Evolutionary conservation across 2,113 vertebrate genomes (phyloP).

Genomic region (Lepisosteus oculatus): DNA sequence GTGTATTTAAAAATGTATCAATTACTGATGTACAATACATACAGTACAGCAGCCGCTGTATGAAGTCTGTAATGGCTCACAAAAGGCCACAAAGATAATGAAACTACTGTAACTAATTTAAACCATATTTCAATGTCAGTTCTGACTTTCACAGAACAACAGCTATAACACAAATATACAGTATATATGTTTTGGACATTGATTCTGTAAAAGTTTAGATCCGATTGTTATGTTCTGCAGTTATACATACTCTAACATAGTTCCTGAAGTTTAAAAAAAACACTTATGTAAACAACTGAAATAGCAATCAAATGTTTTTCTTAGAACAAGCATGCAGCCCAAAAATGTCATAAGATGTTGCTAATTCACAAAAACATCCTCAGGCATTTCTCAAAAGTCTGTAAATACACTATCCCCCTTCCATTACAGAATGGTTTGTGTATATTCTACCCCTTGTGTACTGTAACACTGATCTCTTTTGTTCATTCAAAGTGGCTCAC

Average conservation of each 20-base stretch:
- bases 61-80: too few relatives aligned
- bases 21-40: too few relatives aligned
- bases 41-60: too few relatives aligned
- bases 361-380: background rate
- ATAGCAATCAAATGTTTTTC: background rate
- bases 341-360: background rate
- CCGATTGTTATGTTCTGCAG: background rate
- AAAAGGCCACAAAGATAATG: too few relatives aligned
- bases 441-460: conserved; percentile 49
- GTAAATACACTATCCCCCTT: conserved; percentile 24
- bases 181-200: too few relatives aligned
- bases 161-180: background rate
- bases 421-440: conserved; percentile 22
- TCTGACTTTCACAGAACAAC: too few relatives aligned
- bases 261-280: too few relatives aligned
- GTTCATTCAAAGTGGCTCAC: conserved; percentile 51
- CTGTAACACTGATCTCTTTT: conserved; percentile 54
- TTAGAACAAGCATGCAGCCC: background rate
- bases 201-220: background rate
- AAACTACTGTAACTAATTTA: too few relatives aligned
- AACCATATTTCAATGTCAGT: too few relatives aligned
- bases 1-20: too few relatives aligned
- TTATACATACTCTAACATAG: too few relatives aligned
- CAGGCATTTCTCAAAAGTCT: background rate
- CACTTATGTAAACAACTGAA: too few relatives aligned